Evolutionary conservation across 2,797 vertebrate species (phyloP).

Genomic region (Naso thynnoides): DNA sequence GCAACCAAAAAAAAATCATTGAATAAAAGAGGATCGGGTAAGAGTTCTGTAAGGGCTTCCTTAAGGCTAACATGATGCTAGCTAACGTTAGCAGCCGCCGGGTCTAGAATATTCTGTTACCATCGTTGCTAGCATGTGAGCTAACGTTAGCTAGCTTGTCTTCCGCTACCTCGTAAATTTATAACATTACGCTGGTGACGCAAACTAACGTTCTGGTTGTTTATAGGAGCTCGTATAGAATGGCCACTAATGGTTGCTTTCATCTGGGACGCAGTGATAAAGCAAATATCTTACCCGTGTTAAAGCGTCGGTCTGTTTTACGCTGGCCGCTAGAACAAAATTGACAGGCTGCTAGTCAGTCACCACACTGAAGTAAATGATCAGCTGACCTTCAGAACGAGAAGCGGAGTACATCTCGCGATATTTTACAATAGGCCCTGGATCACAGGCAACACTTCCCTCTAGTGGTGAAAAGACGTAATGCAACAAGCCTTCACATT

Average conservation of each 20-base stretch:
- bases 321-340: constrained; percentile 5
- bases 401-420: constrained; percentile 59
- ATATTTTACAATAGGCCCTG: constrained; percentile 22
- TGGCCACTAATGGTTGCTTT: accelerated
- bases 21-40: accelerated
- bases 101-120: constrained; percentile 77
- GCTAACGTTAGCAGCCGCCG: constrained; percentile 51
- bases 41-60: accelerated
- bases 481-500: neutral
- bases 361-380: constrained; percentile 36
- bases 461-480: constrained; percentile 7
- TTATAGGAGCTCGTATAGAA: neutral
- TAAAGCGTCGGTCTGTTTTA: constrained; percentile 1
- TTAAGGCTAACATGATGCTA: neutral
- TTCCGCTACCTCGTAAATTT: neutral
- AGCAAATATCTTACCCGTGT: constrained; percentile 26
- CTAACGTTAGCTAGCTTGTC: constrained; percentile 39
- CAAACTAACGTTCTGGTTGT: neutral
- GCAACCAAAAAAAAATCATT: accelerated
- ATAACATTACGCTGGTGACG: neutral
- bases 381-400: constrained; percentile 72
- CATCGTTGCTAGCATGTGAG: constrained; percentile 72
- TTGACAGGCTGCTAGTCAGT: constrained; percentile 26
- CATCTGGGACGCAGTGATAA: neutral
- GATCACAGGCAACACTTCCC: neutral